Evolutionary conservation across 1,140 invertebrate genomes (phyloP).

Genomic region (Armadillidium nasatum): DNA sequence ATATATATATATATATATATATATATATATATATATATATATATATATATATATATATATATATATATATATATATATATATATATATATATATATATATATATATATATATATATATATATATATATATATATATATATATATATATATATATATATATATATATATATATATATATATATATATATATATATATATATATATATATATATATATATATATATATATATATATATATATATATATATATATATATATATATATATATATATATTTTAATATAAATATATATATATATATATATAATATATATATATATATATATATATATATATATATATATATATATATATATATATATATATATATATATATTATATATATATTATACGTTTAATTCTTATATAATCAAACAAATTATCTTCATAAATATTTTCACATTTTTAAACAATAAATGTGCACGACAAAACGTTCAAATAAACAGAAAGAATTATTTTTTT

Average conservation of each 20-base stretch:
- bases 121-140: conserved; percentile 14
- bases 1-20: neutral
- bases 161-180: neutral
- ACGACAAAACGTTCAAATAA: no score
- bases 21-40: no score
- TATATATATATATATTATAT: no score
- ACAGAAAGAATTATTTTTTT: no score
- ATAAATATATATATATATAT: neutral
- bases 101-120: neutral
- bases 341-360: neutral
- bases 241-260: conserved; percentile 13
- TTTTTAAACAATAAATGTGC: no score
- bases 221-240: neutral
- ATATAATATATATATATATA: neutral
- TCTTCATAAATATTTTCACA: no score
- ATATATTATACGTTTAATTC: no score
- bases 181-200: neutral
- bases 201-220: neutral
- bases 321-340: conserved; percentile 9
- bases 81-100: neutral
- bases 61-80: neutral
- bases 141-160: conserved; percentile 13
- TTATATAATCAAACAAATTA: no score
- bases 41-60: no score
- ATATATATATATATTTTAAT: neutral